Evolutionary conservation across 2,113 vertebrate genomes (phyloP), one percentile per base, ranked within the genome.

Genomic region (Nansenia antarctica): DNA sequence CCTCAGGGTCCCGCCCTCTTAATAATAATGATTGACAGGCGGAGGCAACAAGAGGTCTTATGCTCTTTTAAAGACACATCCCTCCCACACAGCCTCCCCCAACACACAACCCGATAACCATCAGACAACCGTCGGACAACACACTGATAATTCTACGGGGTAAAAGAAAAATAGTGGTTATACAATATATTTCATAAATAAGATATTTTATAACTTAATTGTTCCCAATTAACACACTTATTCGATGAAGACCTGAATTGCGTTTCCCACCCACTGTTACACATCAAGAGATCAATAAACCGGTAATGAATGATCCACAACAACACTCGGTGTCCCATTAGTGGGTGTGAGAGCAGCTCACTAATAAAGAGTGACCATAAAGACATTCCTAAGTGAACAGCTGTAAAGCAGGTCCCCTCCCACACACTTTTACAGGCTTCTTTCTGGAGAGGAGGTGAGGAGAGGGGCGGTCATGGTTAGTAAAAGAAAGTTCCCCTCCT

Each of bases 81-180:
- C 45, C 47, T n/a, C n/a, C n/a, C n/a, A n/a, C n/a, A 22, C 30
- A 29, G 18, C 55, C 14, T 29, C 30, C 12, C n/a, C n/a, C 31
- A 37, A 68, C 35, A 52, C 30, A 30, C 37, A 24, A 27, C n/a
- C n/a, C n/a, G 7, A 30, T 35, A 14, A 31, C 39, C 62, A 18
- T 3, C 64, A 15, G 22, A 90, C 88, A 91, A 14, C n/a, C 20
- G 11, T 22, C 20, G 45, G 45, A 42, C 15, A 42, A 3, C 39
- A 42, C 3, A 11, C 39, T 42, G 15, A 42, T n/a, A n/a, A n/a
- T n/a, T n/a, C 39, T 42, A 42, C 12, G 6, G 34, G 1, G 1
- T 35, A 35, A n/a, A 11, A 1, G 35, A 37, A 37, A 37, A 37
- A 37, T 37, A 37, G 35, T 37, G 5, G 35, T n/a, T n/a, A n/a